Base-by-base conservation (phyloP, 2,113 vertebrate genomes). In the Hyperopisus bebe region DNA sequence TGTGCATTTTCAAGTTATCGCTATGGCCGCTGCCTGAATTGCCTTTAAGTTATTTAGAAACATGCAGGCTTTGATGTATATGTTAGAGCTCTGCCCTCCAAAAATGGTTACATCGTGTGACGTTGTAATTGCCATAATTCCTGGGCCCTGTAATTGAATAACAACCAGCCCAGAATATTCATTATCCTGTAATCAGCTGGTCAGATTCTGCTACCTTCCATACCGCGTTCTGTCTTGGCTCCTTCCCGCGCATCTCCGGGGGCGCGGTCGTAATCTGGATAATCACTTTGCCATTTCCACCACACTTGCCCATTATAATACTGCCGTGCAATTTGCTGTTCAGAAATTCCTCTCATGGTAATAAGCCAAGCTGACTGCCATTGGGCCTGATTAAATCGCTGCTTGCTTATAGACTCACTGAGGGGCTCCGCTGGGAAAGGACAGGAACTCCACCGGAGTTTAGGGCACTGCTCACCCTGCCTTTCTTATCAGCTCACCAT, bases 201-300 rank as follows among this genome's bases (percentile, higher is more conserved):
- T 89, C 42, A 8, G 35, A 86, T 86, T 50, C n/a, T 58, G 42
- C 66, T 86, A 31, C 70, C 24, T 89, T 86, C 83, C 44, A 47
- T 46, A 24, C 31, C 19, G 83, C 5, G 27, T 7, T 70, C 82
- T 66, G n/a, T 17, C 77, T n/a, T 58, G 31, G 44, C 80, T 84
- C 17, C 51, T 19, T 89, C 39, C n/a, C 62, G 53, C 5, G 48
- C 11, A 42, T 89, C 89, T 89, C 89, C 42, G 27, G 89, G 47
- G 89, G 82, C 48, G 19, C 15, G 11, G 53, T 66, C 82, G 48
- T 86, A 89, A 89, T 89, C 80, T 74, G 82, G 51, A 89, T 89
- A 74, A 89, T 89, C 70, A 89, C 88, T 89, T 80, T 86, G 82
- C 83, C 55, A 70, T 89, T 89, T 62, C 55, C 55, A 89, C 27